phyloP scores from a whole-genome alignment of 1,140 invertebrate genomes.

The Anagrus nilaparvatae region DNA sequence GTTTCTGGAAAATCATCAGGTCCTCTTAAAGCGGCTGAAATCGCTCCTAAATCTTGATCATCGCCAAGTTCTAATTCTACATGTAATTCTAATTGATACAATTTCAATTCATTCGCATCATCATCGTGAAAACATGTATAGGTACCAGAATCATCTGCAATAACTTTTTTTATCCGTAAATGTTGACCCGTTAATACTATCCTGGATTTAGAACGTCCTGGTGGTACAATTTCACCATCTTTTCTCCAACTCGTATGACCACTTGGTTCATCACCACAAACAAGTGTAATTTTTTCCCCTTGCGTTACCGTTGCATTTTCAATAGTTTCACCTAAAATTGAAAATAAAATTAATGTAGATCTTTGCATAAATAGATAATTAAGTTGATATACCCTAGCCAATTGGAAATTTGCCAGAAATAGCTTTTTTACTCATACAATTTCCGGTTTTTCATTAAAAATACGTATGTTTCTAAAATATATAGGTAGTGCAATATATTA shows the following conservation, averaged over 20 bases:
- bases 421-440: too few species aligned
- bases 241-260: constrained; percentile 31
- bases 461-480: too few species aligned
- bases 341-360: too few species aligned
- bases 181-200: constrained; percentile 26
- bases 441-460: too few species aligned
- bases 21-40: neutral
- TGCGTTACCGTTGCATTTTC: constrained; percentile 20
- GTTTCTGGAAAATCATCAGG: neutral
- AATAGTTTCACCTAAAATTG: neutral
- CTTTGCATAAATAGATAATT: too few species aligned
- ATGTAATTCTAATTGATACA: too few species aligned
- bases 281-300: constrained; percentile 30
- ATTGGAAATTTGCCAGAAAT: too few species aligned
- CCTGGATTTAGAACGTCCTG: constrained; percentile 10
- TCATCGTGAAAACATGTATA: constrained; percentile 28
- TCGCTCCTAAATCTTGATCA: constrained; percentile 4
- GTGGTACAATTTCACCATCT: constrained; percentile 21
- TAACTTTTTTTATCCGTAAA: constrained; percentile 26
- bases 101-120: neutral
- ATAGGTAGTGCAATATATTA: too few species aligned
- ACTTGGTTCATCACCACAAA: constrained; percentile 23
- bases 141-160: constrained; percentile 24
- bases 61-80: too few species aligned
- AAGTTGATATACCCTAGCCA: too few species aligned